phyloP scores from a whole-genome alignment of 2,888 invertebrate species.

The Alloscopus bannaensis region DNA sequence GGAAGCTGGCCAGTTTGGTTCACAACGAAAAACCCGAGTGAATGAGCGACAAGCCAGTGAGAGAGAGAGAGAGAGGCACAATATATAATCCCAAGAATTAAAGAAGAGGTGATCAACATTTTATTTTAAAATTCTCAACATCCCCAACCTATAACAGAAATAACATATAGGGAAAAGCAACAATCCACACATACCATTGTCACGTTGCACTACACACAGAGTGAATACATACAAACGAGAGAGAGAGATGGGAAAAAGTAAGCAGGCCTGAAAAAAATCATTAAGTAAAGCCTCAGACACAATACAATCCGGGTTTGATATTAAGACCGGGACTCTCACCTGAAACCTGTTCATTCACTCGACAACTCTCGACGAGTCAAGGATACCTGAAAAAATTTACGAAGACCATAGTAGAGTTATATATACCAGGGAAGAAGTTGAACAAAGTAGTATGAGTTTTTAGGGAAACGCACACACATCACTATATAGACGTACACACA shows the following conservation, averaged over 20 bases:
- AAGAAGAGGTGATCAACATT: conserved; percentile 5
- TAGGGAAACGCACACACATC: too few relatives aligned
- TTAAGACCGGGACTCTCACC: conserved; percentile 67
- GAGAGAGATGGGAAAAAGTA: conserved; percentile 3
- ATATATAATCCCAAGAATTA: not conserved
- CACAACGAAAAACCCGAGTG: too few relatives aligned
- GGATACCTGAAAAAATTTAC: conserved; percentile 54
- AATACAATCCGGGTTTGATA: conserved; percentile 66
- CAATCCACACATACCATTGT: not conserved
- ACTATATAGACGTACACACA: too few relatives aligned
- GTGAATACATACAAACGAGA: too few relatives aligned
- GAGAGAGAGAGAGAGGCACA: conserved; percentile 5
- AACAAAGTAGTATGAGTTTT: too few relatives aligned
- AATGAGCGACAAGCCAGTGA: too few relatives aligned
- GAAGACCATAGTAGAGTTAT: too few relatives aligned
- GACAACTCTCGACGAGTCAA: conserved; percentile 67
- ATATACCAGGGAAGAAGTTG: too few relatives aligned
- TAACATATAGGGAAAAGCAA: conserved; percentile 23
- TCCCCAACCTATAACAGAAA: conserved; percentile 24
- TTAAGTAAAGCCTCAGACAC: conserved; percentile 48
- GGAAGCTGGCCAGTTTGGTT: conserved; percentile 37
- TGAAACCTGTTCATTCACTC: conserved; percentile 68
- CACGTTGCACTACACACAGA: not conserved
- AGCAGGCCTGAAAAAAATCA: conserved; percentile 40
- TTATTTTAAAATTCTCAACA: conserved; percentile 16